Evolutionary conservation across 2,888 invertebrate species (phyloP).

Genomic region (Drosophila planitibia): DNA sequence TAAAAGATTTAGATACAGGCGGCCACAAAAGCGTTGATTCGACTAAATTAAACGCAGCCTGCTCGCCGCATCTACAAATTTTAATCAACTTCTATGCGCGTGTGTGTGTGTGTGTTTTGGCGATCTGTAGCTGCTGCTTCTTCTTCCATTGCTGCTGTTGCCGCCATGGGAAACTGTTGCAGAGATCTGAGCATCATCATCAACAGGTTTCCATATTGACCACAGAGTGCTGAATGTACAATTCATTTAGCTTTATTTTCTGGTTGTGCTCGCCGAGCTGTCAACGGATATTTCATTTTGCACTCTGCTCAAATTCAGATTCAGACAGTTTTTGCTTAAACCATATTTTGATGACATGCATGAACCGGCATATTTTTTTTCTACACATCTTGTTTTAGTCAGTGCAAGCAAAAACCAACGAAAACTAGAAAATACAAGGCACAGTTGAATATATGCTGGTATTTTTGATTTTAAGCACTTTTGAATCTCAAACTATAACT

Average conservation of each 20-base stretch:
- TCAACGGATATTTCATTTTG: slow-evolving; percentile 51
- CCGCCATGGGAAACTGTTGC: slow-evolving; percentile 62
- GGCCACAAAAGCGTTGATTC: slow-evolving; percentile 70
- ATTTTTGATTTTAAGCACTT: background rate
- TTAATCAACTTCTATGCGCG: slow-evolving; percentile 63
- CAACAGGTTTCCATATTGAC: slow-evolving; percentile 63
- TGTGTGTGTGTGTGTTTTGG: background rate
- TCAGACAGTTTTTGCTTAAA: slow-evolving; percentile 1
- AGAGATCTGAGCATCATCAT: slow-evolving; percentile 28
- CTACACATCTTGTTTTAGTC: background rate
- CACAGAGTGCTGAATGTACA: slow-evolving; percentile 40
- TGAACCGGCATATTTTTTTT: slow-evolving; percentile 3
- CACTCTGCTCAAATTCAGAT: slow-evolving; percentile 18
- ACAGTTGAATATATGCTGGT: background rate
- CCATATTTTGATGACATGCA: slow-evolving; percentile 8
- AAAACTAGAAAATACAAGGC: background rate
- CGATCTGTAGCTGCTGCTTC: slow-evolving; percentile 11
- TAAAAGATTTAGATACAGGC: slow-evolving; percentile 56
- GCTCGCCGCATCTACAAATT: slow-evolving; percentile 57
- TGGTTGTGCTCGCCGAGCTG: slow-evolving; percentile 53
- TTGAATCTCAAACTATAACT: background rate
- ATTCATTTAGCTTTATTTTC: slow-evolving; percentile 38
- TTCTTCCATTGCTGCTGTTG: slow-evolving; percentile 15
- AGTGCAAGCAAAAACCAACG: background rate
- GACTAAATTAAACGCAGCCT: slow-evolving; percentile 68